Evolutionary conservation across 2,113 vertebrate genomes (phyloP), one percentile per base, ranked within the genome.

Genomic region (Crypturellus undulatus): DNA sequence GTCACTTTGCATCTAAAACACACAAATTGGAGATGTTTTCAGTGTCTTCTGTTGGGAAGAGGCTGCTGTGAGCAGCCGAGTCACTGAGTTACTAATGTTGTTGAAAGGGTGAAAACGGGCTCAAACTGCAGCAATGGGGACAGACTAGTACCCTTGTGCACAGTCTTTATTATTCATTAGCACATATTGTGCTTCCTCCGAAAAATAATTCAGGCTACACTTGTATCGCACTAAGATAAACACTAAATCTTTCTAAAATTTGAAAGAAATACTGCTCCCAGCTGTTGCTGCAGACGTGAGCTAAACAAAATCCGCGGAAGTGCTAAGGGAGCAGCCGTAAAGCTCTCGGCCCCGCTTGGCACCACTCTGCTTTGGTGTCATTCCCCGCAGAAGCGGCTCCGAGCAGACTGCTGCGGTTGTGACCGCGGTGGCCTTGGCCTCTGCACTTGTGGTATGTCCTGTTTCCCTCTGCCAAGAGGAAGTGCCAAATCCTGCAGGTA

Each of bases 81-180:
- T 86, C 49, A 4, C 49, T 78, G 79, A 59, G 43, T 95, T 60
- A 62, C 86, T 67, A 64, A 84, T 10, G 16, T 65, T 82, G 16
- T 95, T 77, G 86, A 84, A 71, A 88, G 85, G 76, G 89, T 90
- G 90, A 96, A 94, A 96, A 94, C 83, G 85, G 90, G 73, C 52
- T 94, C 49, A 72, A 87, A 83, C 79, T 91, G 59, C 56, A 71
- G 73, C 84, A 85, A 62, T 93, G 54, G 49, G 84, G 90, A 52
- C 34, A 52, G 51, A 64, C 83, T 96, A 92, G 88, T 93, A 80
- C 19, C 58, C 67, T 85, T 84, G 49, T 84, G 95, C 54, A 25
- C 75, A 90, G 79, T 36, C 91, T 97, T 96, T 96, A 95, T 96
- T 97, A 96, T 94, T 96, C 95, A 96, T 96, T 96, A 97, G 92